phyloP scores from a whole-genome alignment of 1,140 invertebrate genomes.

The Lamellibrachia luymesi region DNA sequence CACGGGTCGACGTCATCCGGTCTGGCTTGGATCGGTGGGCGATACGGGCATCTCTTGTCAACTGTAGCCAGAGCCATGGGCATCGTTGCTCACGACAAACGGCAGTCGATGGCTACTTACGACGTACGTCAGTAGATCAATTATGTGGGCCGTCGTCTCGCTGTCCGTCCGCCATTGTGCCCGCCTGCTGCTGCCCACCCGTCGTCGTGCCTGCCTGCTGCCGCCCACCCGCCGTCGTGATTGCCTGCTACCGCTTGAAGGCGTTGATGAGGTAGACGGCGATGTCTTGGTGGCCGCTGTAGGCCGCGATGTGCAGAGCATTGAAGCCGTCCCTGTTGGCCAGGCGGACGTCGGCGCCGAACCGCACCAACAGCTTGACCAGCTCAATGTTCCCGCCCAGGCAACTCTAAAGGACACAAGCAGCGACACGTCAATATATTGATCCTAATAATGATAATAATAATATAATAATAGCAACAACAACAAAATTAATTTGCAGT shows the following conservation, averaged over 20 bases:
- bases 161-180: neutral
- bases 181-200: too few relatives aligned
- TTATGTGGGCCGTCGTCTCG: neutral
- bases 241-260: neutral
- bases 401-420: constrained; percentile 38
- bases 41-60: neutral
- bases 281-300: constrained; percentile 59
- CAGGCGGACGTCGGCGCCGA: constrained; percentile 59
- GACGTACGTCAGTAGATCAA: neutral
- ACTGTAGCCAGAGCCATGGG: neutral
- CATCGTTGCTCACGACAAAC: neutral
- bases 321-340: constrained; percentile 62
- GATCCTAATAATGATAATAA: neutral
- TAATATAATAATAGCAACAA: neutral
- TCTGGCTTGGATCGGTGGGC: neutral
- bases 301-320: constrained; percentile 61
- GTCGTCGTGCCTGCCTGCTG: too few relatives aligned
- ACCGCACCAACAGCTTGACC: constrained; percentile 59
- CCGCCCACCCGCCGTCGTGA: too few relatives aligned
- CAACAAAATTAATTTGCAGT: too few relatives aligned
- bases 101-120: too few relatives aligned
- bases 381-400: constrained; percentile 60
- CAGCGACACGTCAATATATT: neutral
- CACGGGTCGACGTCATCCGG: neutral
- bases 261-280: constrained; percentile 52